Conservation (phyloP, 2,113 vertebrate genomes). For the Nibea albiflora region DNA sequence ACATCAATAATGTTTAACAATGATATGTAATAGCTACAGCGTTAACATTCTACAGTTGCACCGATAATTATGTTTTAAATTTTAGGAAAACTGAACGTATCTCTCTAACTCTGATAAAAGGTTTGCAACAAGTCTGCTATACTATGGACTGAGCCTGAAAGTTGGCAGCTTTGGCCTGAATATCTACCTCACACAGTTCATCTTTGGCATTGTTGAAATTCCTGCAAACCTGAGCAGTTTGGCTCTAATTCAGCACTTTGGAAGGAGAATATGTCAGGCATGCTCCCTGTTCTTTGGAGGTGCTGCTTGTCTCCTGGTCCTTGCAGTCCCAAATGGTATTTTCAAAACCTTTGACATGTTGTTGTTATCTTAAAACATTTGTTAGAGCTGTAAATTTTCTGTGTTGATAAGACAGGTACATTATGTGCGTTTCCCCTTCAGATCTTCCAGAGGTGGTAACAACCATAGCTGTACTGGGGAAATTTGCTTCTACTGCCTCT, state of each 20-base stretch:
- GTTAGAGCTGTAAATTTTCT: background rate
- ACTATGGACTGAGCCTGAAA: conserved; percentile 89
- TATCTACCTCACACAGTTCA: conserved; percentile 92
- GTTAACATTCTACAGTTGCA: too few species aligned
- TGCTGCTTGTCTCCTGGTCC: conserved; percentile 82
- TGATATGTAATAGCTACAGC: background rate
- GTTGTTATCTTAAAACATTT: background rate
- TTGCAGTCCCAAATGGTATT: conserved; percentile 86
- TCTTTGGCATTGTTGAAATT: conserved; percentile 89
- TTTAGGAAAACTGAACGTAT: background rate
- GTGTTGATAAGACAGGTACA: too few species aligned
- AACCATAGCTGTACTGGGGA: conserved; percentile 58
- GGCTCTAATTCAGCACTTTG: conserved; percentile 81
- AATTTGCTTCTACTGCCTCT: conserved; percentile 57
- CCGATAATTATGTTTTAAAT: too few species aligned
- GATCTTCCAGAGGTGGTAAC: conserved; percentile 62
- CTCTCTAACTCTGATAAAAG: conserved; percentile 65
- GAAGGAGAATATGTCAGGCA: conserved; percentile 83
- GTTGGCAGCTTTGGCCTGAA: conserved; percentile 91
- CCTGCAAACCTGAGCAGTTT: conserved; percentile 81
- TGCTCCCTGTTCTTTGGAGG: conserved; percentile 84
- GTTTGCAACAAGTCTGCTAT: conserved; percentile 90
- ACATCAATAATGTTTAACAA: background rate
- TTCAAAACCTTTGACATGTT: background rate
- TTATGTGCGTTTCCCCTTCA: conserved; percentile 2